A percentile compares a stretch with the other conserved stretches of the same genome.
Conservation (phyloP, 1,140 invertebrate genomes). For the Riptortus pedestris region DNA sequence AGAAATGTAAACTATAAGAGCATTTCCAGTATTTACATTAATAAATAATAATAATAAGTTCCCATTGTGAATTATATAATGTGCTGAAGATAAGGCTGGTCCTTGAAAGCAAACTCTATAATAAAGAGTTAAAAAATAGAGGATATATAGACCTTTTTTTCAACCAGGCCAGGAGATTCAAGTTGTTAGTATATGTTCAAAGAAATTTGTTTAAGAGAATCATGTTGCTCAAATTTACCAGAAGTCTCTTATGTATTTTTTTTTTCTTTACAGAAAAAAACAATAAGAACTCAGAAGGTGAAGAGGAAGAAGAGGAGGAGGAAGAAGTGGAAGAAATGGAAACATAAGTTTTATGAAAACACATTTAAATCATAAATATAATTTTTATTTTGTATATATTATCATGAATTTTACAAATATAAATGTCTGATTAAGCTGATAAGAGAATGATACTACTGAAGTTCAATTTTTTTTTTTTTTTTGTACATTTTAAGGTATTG, state of each 20-base stretch:
- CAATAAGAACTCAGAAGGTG: neutral
- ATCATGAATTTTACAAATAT: neutral
- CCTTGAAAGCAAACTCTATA: too few species aligned
- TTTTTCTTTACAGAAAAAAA: neutral
- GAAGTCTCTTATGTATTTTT: neutral
- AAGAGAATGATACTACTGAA: slow-evolving; percentile 10
- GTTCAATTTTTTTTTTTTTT: neutral
- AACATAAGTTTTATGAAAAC: neutral
- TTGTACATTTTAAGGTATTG: too few species aligned
- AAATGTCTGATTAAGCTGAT: neutral
- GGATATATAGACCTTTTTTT: too few species aligned
- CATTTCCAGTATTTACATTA: too few species aligned
- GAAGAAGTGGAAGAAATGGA: slow-evolving; percentile 1
- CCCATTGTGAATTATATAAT: too few species aligned
- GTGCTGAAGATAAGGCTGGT: too few species aligned
- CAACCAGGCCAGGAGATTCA: too few species aligned
- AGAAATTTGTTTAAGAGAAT: neutral
- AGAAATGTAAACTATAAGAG: too few species aligned
- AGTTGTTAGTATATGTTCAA: neutral
- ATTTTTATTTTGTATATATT: too few species aligned
- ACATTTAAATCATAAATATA: too few species aligned
- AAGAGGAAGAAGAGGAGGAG: neutral
- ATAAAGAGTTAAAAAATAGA: too few species aligned
- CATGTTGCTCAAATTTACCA: neutral
- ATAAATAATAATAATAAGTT: too few species aligned